Base-by-base conservation (phyloP, 2,888 invertebrate species). In the Stenolophus ochropezus region DNA sequence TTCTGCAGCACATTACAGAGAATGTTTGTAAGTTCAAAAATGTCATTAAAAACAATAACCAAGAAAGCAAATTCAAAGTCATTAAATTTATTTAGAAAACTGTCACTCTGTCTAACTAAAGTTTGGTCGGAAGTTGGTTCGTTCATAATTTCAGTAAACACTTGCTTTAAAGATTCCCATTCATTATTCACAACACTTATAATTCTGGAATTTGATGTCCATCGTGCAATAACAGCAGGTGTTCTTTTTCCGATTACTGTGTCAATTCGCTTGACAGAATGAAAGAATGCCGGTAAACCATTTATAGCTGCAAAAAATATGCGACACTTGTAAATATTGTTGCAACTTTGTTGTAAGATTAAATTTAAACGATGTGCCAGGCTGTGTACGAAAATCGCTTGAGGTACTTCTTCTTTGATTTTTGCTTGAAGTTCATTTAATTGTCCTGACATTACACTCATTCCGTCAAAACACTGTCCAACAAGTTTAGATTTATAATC, bases 391-490 rank as follows among this genome's bases (percentile, higher is more conserved):
- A 83, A 83, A 53, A 83, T 51, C 14, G 83, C 84, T 78, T 81
- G 82, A 4, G 84, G 84, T n/a, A 82, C 84, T 18, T 47, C 27
- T 21, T 83, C 81, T 82, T 83, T 84, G 25, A 85, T 74, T 83
- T 81, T 83, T 78, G 65, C 76, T 83, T 49, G 49, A 14, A 49
- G 49, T n/a, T 14, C 82, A 58, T 73, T 81, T 77, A 82, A 75
- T 56, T 83, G 53, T 1, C 82, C 81, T 56, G 81, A 6, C 2
- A 49, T 49, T 8, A 85, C 84, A 56, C 82, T 78, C 1, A 85
- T 84, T 0, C 86, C 85, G 78, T 85, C 85, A 76, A 82, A 86
- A 76, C 84, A 84, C 56, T 85, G 85, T n/a, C 47, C 84, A 20
- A 85, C 56, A 20, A 85, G 53, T 80, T 84, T 84, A n/a, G 75